Conservation (phyloP, 1,140 invertebrate genomes). For the Oryctes rhinoceros region DNA sequence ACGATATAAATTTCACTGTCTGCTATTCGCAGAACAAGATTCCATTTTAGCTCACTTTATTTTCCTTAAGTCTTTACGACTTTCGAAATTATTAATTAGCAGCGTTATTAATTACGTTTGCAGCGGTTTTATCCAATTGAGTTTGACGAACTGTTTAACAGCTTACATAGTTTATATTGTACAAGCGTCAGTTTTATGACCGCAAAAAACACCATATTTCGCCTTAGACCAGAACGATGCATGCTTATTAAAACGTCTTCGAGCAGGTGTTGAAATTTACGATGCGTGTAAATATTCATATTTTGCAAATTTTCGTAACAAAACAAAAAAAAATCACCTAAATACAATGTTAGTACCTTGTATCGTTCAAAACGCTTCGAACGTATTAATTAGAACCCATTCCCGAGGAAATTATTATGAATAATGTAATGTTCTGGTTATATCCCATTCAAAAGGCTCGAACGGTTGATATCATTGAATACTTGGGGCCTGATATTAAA, state of each 20-base stretch:
- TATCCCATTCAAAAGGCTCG: background rate
- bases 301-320: background rate
- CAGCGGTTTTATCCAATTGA: background rate
- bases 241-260: slow-evolving; percentile 12
- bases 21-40: background rate
- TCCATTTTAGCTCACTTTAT: background rate
- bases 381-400: slow-evolving; percentile 15
- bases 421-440: background rate
- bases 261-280: slow-evolving; percentile 5
- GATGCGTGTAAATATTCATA: background rate
- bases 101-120: background rate
- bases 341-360: background rate
- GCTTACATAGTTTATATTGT: no score
- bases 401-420: background rate
- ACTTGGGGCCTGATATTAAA: background rate
- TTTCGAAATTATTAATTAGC: background rate
- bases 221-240: background rate
- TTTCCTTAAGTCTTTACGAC: background rate
- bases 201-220: no score
- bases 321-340: background rate
- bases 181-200: no score
- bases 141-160: background rate
- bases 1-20: background rate
- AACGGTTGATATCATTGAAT: background rate
- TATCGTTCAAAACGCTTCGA: background rate